Percentiles rank a stretch among this genome's conserved stretches.
phyloP scores from a whole-genome alignment of 2,113 vertebrate genomes.

The Glareola pratincola region DNA sequence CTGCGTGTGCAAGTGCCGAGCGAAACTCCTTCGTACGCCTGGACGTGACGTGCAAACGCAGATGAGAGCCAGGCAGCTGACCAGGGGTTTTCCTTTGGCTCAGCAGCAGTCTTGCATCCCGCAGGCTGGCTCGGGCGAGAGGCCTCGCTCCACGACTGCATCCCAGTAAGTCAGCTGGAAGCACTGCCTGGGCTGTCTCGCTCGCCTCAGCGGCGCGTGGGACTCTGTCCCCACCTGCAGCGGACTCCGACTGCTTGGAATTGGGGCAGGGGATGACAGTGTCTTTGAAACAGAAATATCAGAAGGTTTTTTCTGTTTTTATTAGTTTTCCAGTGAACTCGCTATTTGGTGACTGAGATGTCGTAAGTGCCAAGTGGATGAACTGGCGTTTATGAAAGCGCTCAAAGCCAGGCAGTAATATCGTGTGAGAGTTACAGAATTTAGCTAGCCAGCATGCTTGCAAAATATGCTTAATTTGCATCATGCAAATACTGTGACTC shows the following conservation, averaged over 20 bases:
- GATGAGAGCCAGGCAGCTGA: not conserved
- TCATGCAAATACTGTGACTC: not conserved
- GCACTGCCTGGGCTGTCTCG: not conserved
- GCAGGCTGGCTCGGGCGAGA: not conserved
- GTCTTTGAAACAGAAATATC: not conserved
- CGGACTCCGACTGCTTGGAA: not conserved
- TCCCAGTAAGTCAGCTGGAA: not conserved
- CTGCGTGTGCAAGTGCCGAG: not conserved
- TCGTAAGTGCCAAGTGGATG: not conserved
- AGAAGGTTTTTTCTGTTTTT: not conserved
- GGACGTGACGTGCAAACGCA: not conserved
- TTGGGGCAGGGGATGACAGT: not conserved
- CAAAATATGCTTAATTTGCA: not conserved
- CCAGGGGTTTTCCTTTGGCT: not conserved
- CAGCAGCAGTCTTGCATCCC: not conserved
- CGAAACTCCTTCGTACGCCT: not conserved
- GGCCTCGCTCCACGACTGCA: accelerated
- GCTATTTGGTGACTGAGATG: not conserved
- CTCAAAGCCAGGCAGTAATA: not conserved
- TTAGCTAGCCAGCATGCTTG: not conserved
- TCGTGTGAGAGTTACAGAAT: not conserved
- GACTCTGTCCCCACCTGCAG: not conserved
- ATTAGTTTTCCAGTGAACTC: not conserved
- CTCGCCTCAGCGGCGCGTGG: not conserved
- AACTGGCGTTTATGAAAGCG: not conserved